Base-by-base conservation (phyloP, 2,797 vertebrate species). In the Pseudocheirus occidentalis region DNA sequence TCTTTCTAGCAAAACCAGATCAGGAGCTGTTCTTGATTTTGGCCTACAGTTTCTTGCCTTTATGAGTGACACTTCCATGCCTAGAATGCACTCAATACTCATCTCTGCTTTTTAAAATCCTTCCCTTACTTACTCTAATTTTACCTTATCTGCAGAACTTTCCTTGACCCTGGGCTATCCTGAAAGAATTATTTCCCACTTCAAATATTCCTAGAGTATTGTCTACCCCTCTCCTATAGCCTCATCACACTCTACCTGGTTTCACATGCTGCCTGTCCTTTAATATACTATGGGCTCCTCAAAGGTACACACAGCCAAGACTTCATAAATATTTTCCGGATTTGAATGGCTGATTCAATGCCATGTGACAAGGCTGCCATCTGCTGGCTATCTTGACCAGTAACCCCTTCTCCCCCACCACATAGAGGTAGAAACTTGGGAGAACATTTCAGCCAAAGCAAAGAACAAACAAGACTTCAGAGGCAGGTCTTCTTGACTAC, bases 381-480 rank as follows among this genome's bases (percentile, higher is more conserved):
- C 73, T 87, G 40, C 73, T 87, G 73, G 40, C 40, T 27, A 27
- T 87, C 40, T 87, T 87, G 73, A 50, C 18, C 40, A 28, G 16
- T 40, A 3, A 2, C 16, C n/a, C n/a, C 1, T 4, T 13, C 10
- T 10, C 59, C 9, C 12, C 31, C 34, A 31, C 5, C 6, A 0
- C 46, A 81, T 24, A 40, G 73, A 81, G 73, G 18, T 50, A 3
- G 73, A 87, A 87, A 87, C 50, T 9, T 87, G 21, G 40, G 40
- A 40, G 21, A 50, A 87, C 40, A 46, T 87, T 46, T 13, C 40
- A 27, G 40, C 1, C 40, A 87, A 0, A 27, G 73, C 10, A 87
- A 87, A 87, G 34, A 34, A n/a, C 1, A 73, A 73, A 73, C 4
- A n/a, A 73, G 34, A n/a, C 34, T 1, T 1, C 14, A 6, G 34